A percentile compares a stretch with the other conserved stretches of the same genome.
These are phyloP conservation scores for Chinchilla lanigera DNA, from an alignment of 2,113 vertebrate genomes.

Conservation along the genomic window DNA sequence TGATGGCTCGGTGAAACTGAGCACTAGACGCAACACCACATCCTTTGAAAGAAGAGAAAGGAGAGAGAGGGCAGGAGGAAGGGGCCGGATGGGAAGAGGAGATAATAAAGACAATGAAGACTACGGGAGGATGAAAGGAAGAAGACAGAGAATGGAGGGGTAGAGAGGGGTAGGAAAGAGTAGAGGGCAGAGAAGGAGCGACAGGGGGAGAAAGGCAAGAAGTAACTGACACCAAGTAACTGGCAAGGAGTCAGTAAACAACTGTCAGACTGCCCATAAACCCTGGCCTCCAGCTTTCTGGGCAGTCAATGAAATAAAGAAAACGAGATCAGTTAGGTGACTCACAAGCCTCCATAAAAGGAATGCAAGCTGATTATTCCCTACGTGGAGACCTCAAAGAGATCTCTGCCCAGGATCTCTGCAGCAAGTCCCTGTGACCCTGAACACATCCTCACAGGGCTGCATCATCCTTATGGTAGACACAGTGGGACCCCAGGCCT, in stretches of 20 bases:
- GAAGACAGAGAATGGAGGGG: neutral
- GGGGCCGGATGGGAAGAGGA: neutral
- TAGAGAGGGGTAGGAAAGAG: neutral
- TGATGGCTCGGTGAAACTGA: neutral
- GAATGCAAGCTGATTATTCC: neutral
- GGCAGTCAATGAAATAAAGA: neutral
- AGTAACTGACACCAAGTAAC: too few relatives aligned
- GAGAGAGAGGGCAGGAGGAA: neutral
- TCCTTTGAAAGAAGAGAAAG: neutral
- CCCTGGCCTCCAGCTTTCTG: neutral
- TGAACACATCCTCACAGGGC: too few relatives aligned
- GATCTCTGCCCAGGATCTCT: neutral
- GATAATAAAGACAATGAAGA: neutral
- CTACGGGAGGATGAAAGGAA: neutral
- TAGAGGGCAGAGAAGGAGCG: too few relatives aligned
- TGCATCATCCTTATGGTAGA: neutral
- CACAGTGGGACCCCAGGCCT: neutral
- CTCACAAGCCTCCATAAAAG: neutral
- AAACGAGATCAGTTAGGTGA: neutral
- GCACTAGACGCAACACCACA: neutral
- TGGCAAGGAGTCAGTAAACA: neutral
- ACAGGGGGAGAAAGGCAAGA: neutral
- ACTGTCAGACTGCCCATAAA: fast-evolving
- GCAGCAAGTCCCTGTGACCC: fast-evolving
- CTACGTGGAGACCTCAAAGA: too few relatives aligned